phyloP scores from a whole-genome alignment of 2,888 invertebrate species.

The Cephus pulcher region DNA sequence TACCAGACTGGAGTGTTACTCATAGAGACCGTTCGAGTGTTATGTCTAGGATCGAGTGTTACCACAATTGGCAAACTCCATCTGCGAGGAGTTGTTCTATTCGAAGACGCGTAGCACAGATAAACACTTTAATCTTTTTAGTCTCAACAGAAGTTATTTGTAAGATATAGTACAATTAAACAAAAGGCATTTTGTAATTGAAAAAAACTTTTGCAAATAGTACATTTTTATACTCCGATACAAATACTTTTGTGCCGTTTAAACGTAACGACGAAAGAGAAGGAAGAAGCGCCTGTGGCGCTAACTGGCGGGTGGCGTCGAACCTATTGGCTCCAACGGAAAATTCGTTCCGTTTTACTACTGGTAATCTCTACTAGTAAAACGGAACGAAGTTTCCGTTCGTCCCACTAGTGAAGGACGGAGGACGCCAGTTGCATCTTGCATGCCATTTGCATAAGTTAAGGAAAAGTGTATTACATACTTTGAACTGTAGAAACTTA shows the following conservation, averaged over 20 bases:
- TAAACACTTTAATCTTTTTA: neutral
- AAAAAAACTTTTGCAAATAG: neutral
- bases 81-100: neutral
- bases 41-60: constrained; percentile 4
- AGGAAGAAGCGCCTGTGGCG: neutral
- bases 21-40: neutral
- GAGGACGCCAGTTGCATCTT: neutral
- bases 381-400: no score
- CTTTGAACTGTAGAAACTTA: neutral
- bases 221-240: neutral
- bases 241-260: neutral
- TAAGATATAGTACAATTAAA: neutral
- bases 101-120: neutral
- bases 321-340: neutral
- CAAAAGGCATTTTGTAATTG: neutral
- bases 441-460: neutral
- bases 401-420: neutral
- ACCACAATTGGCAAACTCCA: constrained; percentile 1
- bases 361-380: no score
- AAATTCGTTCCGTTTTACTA: no score
- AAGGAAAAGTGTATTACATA: neutral
- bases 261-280: neutral
- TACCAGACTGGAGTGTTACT: neutral
- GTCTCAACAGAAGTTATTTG: neutral
- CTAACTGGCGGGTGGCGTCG: neutral